Percentiles rank a stretch among this genome's conserved stretches.
Conservation (phyloP, 2,113 vertebrate species). For the Gymnorhina tibicen region DNA sequence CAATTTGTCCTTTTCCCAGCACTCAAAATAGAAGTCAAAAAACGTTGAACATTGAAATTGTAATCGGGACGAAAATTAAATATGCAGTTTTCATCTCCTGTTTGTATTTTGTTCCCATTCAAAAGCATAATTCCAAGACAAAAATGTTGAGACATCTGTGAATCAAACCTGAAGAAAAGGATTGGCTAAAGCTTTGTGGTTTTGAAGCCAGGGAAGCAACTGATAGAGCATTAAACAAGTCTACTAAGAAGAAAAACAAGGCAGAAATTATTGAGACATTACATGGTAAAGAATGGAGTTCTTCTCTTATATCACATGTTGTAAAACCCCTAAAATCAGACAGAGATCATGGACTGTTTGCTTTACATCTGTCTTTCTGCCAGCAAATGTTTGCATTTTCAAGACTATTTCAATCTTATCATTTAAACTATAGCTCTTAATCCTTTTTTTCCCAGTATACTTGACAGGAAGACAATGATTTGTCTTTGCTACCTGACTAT, state of each 20-base stretch:
- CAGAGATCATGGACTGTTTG: not conserved
- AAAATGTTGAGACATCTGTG: not conserved
- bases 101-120: not conserved
- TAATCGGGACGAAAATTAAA: not conserved
- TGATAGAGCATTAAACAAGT: not conserved
- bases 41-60: not conserved
- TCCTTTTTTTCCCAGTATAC: not conserved
- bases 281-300: not conserved
- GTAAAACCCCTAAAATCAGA: not conserved
- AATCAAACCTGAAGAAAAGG: not conserved
- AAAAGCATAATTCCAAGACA: not conserved
- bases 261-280: not conserved
- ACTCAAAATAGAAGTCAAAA: not conserved
- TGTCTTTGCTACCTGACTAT: not conserved
- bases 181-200: not conserved
- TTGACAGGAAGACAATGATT: not conserved
- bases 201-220: not conserved
- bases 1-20: not conserved
- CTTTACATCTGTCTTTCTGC: not conserved
- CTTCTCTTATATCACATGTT: not conserved
- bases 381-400: constrained; percentile 9
- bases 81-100: not conserved
- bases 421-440: constrained; percentile 2
- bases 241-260: not conserved
- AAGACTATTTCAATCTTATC: not conserved